A percentile compares a stretch with the other conserved stretches of the same genome.
Evolutionary conservation across 2,113 vertebrate genomes (phyloP).

Genomic region (zebrafish (Danio rerio)): GRCz12tu NC_133187.1:34668001-34668500

Average conservation of each 20-base stretch:
- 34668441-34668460: no score
- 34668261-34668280: background rate
- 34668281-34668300: background rate
- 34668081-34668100: slow-evolving; percentile 30
- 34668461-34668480: no score
- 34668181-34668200: background rate
- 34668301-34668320: background rate
- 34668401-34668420: no score
- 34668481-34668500: no score
- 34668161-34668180: background rate
- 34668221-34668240: background rate
- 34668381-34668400: no score
- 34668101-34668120: slow-evolving; percentile 32
- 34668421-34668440: no score
- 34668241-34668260: background rate
- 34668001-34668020: slow-evolving; percentile 40
- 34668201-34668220: background rate
- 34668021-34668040: slow-evolving; percentile 52
- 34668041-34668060: slow-evolving; percentile 55
- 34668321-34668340: background rate
- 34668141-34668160: background rate
- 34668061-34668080: slow-evolving; percentile 43
- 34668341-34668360: background rate
- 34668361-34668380: no score
- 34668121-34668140: slow-evolving; percentile 17